phyloP scores from a whole-genome alignment of 2,113 vertebrate genomes.

The Toxotes jaculatrix region DNA sequence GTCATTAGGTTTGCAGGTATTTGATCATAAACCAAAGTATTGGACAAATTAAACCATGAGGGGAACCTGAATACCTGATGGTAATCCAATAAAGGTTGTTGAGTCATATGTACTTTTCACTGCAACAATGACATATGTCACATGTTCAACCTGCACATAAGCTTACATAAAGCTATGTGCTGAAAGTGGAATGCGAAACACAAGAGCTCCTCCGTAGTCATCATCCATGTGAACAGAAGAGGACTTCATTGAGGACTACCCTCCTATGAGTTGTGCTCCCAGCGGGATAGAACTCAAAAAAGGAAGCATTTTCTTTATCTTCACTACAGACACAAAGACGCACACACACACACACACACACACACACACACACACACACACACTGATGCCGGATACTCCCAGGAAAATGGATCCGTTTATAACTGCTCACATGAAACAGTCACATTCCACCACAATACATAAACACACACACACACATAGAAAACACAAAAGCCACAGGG shows the following conservation, averaged over 20 bases:
- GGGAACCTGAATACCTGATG: too few relatives aligned
- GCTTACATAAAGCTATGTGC: background rate
- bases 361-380: constrained; percentile 26
- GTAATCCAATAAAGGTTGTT: too few relatives aligned
- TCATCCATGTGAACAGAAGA: constrained; percentile 41
- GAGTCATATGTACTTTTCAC: background rate
- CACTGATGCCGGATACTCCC: constrained; percentile 69
- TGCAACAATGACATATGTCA: background rate
- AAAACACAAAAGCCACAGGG: constrained; percentile 51
- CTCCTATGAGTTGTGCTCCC: constrained; percentile 38
- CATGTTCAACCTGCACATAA: background rate
- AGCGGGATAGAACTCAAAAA: constrained; percentile 67
- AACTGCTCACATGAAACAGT: constrained; percentile 65
- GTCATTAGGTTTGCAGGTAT: too few relatives aligned
- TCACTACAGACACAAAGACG: constrained; percentile 8
- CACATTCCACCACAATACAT: constrained; percentile 60
- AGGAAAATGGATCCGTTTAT: constrained; percentile 64
- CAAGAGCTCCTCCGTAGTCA: background rate
- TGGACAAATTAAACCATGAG: too few relatives aligned
- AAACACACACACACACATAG: constrained; percentile 3
- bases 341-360: constrained; percentile 1
- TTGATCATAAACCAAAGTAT: too few relatives aligned
- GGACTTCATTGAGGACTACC: constrained; percentile 47
- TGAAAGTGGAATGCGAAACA: background rate
- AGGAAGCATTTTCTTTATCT: constrained; percentile 70